Evolutionary conservation across 2,888 invertebrate genomes (phyloP).

Genomic region (Thymelicus acteon): DNA sequence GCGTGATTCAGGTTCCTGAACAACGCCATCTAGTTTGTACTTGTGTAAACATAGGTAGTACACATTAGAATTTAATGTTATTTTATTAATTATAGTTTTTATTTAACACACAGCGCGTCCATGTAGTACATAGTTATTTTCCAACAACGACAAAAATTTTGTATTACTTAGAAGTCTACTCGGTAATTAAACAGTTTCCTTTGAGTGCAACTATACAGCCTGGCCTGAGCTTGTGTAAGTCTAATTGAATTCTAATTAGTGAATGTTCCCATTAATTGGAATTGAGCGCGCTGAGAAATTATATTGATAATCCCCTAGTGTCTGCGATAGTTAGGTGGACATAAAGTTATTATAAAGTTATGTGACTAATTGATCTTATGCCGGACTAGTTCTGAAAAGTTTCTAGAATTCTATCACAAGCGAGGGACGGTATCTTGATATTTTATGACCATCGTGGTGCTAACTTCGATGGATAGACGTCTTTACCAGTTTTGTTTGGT

Average conservation of each 20-base stretch:
- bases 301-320: constrained; percentile 5
- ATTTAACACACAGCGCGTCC: no score
- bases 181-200: no score
- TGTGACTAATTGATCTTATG: neutral
- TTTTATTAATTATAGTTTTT: no score
- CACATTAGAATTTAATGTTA: no score
- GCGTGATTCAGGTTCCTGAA: no score
- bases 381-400: neutral
- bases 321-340: neutral
- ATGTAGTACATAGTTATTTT: no score
- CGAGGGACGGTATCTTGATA: no score
- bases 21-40: no score
- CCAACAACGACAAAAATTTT: neutral
- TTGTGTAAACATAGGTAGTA: no score
- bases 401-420: neutral
- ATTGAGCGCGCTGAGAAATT: neutral
- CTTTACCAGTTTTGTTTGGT: no score
- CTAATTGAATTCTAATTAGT: constrained; percentile 9
- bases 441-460: no score
- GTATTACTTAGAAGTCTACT: neutral
- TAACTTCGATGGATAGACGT: no score
- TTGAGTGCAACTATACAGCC: neutral
- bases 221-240: neutral
- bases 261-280: constrained; percentile 1
- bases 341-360: constrained; percentile 9